phyloP scores from a whole-genome alignment of 1,140 invertebrate genomes.

The Tetramorium simillimum region DNA sequence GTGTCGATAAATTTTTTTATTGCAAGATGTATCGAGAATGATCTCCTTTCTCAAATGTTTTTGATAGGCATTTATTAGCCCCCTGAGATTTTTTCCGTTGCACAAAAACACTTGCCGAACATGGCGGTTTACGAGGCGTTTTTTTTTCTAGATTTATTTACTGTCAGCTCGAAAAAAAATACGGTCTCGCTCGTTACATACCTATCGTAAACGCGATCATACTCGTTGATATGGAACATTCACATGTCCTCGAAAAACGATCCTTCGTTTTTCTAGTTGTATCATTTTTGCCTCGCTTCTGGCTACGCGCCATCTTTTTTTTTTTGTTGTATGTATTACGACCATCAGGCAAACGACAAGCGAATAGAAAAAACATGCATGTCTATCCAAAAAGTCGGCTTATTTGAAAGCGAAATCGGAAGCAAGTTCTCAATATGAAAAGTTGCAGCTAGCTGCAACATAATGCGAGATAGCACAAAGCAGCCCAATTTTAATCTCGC shows the following conservation, averaged over 20 bases:
- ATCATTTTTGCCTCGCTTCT: not conserved
- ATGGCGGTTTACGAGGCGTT: conserved; percentile 21
- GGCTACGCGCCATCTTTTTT: not conserved
- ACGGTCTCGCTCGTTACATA: conserved; percentile 55
- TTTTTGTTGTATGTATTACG: not conserved
- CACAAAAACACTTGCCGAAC: conserved; percentile 8
- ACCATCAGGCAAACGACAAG: not conserved
- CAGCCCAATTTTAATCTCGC: conserved; percentile 20
- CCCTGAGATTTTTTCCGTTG: not conserved
- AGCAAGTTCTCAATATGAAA: conserved; percentile 5
- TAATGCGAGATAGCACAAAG: conserved; percentile 35
- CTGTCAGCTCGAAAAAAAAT: conserved; percentile 62
- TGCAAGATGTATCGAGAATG: too few species aligned
- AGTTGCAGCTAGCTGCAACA: conserved; percentile 7
- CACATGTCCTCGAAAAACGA: not conserved
- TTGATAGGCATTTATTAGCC: conserved; percentile 45
- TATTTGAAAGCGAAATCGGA: not conserved
- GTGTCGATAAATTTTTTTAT: not conserved
- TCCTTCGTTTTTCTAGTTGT: not conserved
- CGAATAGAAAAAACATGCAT: conserved; percentile 28
- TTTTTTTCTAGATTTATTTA: conserved; percentile 70
- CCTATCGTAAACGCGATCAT: conserved; percentile 68
- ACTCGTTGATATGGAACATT: conserved; percentile 39
- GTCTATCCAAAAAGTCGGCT: not conserved
- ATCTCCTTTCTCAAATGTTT: conserved; percentile 11